Conservation (phyloP, 2,888 invertebrate species). For the Parasteatoda lunata region DNA sequence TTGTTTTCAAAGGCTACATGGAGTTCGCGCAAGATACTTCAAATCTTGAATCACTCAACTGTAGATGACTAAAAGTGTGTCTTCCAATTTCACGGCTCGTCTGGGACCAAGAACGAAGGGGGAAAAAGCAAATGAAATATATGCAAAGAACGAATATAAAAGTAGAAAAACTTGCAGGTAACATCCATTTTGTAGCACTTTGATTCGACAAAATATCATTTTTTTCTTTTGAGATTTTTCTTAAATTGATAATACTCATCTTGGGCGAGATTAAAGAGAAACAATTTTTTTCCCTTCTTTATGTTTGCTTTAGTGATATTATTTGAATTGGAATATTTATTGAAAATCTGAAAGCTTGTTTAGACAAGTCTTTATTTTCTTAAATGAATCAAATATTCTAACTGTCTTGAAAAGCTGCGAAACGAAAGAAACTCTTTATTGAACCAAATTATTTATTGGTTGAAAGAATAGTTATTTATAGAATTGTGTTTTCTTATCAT, state of each 20-base stretch:
- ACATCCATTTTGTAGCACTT: background rate
- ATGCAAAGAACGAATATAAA: background rate
- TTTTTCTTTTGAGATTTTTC: background rate
- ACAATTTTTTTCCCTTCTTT: background rate
- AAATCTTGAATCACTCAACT: conserved; percentile 15
- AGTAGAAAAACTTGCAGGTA: background rate
- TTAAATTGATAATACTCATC: background rate
- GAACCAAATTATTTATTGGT: no score
- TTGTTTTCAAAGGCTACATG: no score
- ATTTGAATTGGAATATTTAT: no score
- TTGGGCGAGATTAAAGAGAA: background rate
- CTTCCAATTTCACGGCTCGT: conserved; percentile 50
- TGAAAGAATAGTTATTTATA: no score
- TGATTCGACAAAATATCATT: background rate
- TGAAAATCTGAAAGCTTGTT: no score
- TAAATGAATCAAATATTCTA: no score
- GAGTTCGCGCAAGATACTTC: background rate
- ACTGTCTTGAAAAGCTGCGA: no score
- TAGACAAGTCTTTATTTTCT: no score
- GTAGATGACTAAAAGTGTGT: conserved; percentile 22
- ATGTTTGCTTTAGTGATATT: no score
- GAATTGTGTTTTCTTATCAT: no score
- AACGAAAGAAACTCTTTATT: no score
- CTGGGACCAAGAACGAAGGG: background rate
- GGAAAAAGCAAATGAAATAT: background rate